Percentiles rank a stretch among this genome's conserved stretches.
Conservation (phyloP, 1,140 invertebrate genomes). For the Tribolium castaneum region DNA sequence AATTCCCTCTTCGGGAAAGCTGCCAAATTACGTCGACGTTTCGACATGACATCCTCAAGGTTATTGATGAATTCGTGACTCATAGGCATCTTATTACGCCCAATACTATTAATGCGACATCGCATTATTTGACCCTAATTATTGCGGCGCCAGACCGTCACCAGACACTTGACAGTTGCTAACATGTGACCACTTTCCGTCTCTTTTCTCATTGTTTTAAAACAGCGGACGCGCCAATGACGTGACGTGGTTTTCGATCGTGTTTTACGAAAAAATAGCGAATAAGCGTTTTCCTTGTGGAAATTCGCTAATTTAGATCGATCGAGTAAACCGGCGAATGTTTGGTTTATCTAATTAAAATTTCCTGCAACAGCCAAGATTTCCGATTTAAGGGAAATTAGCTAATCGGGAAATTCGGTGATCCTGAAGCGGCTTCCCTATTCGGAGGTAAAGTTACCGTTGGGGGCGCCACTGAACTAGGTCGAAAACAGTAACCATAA, state of each 20-base stretch:
- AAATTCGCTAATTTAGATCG: not conserved
- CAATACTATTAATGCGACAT: constrained; percentile 10
- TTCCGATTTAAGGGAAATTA: not conserved
- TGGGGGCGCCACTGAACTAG: no score
- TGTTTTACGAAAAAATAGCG: not conserved
- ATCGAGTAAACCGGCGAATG: not conserved
- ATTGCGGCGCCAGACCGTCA: constrained; percentile 43
- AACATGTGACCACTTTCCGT: constrained; percentile 11
- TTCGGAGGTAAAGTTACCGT: no score
- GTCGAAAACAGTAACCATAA: no score
- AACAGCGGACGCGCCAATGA: not conserved
- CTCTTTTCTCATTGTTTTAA: constrained; percentile 12
- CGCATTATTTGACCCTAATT: constrained; percentile 44
- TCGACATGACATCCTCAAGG: constrained; percentile 10
- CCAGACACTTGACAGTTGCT: constrained; percentile 35
- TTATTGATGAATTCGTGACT: not conserved
- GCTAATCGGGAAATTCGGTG: not conserved
- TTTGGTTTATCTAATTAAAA: constrained; percentile 9
- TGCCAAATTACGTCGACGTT: constrained; percentile 10
- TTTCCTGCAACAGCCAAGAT: not conserved
- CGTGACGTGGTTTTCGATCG: constrained; percentile 1
- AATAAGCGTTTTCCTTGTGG: not conserved
- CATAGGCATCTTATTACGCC: constrained; percentile 2
- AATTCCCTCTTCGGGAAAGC: not conserved
- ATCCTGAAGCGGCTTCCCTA: not conserved